A percentile compares a stretch with the other conserved stretches of the same genome.
phyloP scores from a whole-genome alignment of 2,888 invertebrate species.

The Papilio demoleus region DNA sequence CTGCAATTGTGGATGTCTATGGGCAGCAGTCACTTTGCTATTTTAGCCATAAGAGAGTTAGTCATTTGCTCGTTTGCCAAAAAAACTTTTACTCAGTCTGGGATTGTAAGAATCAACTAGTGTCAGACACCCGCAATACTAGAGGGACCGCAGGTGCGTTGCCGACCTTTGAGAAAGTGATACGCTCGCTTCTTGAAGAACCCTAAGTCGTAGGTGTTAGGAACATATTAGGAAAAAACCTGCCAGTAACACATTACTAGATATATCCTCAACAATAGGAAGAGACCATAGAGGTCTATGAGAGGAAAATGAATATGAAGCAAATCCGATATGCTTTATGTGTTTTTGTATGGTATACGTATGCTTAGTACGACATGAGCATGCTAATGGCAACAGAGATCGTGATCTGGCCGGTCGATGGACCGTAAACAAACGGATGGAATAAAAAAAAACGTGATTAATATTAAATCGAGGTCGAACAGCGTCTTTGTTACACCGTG shows the following conservation, averaged over 20 bases:
- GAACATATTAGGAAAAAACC: neutral
- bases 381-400: slow-evolving; percentile 54
- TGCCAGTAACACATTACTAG: neutral
- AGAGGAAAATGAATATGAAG: slow-evolving; percentile 45
- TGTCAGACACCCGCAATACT: no score
- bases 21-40: no score
- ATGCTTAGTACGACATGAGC: slow-evolving; percentile 54
- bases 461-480: slow-evolving; percentile 39
- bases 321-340: slow-evolving; percentile 43
- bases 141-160: no score
- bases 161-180: no score
- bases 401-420: slow-evolving; percentile 39
- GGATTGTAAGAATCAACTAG: no score
- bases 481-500: slow-evolving; percentile 10
- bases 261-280: slow-evolving; percentile 12
- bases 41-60: no score
- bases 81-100: no score
- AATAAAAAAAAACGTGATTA: slow-evolving; percentile 39
- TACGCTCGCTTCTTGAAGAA: no score
- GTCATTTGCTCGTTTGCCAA: no score
- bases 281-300: slow-evolving; percentile 32
- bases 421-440: slow-evolving; percentile 30
- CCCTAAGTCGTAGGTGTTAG: no score
- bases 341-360: slow-evolving; percentile 66
- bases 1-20: no score